Percentiles rank a stretch among this genome's conserved stretches.
phyloP scores from a whole-genome alignment of 2,797 vertebrate species.

The Salarias fasciatus region DNA sequence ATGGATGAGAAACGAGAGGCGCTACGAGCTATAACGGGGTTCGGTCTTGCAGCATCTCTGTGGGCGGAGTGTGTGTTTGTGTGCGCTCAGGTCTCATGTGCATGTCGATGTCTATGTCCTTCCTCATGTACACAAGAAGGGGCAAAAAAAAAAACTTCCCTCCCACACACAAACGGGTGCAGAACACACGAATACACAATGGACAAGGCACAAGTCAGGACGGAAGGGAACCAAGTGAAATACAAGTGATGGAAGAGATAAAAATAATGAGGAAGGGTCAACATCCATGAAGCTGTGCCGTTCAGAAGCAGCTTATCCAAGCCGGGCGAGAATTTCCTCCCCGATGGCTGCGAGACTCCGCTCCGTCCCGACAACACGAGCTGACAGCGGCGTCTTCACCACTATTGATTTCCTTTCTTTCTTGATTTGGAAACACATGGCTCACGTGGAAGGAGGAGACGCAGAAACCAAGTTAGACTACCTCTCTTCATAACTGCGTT shows the following conservation, averaged over 20 bases:
- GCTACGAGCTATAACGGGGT: constrained; percentile 37
- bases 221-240: constrained; percentile 39
- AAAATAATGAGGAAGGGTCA: constrained; percentile 33
- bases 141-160: constrained; percentile 10
- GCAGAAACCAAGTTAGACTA: constrained; percentile 30
- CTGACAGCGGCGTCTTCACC: constrained; percentile 62
- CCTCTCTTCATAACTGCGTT: constrained; percentile 38
- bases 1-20: constrained; percentile 50
- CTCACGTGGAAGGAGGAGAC: constrained; percentile 53
- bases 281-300: constrained; percentile 13
- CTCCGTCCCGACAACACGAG: constrained; percentile 38
- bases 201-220: not conserved
- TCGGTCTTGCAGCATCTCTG: constrained; percentile 46
- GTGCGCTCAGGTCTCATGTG: constrained; percentile 15
- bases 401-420: constrained; percentile 74
- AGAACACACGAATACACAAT: constrained; percentile 11
- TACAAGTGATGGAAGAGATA: constrained; percentile 31
- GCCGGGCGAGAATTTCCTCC: constrained; percentile 37
- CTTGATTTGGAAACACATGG: constrained; percentile 59
- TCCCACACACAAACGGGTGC: constrained; percentile 38
- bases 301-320: constrained; percentile 33
- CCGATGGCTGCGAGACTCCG: constrained; percentile 37
- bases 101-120: constrained; percentile 13
- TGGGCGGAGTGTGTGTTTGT: constrained; percentile 19
- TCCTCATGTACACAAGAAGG: constrained; percentile 27